These are phyloP conservation scores for Acleris laterana DNA, from an alignment of 2,888 invertebrate species.

Conservation along the genomic window DNA sequence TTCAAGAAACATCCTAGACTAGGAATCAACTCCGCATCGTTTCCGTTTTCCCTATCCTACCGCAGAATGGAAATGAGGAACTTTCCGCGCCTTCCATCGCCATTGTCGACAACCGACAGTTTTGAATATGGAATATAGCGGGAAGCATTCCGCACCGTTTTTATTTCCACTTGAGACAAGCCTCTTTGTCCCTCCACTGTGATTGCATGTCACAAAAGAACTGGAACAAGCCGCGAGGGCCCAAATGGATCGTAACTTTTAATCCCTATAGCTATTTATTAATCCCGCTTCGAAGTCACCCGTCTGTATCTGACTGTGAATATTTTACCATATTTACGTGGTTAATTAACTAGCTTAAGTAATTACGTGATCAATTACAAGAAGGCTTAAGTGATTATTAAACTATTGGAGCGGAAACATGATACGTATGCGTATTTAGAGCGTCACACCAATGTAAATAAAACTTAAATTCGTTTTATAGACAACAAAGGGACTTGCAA, in stretches of 20 bases:
- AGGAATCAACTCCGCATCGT: constrained; percentile 27
- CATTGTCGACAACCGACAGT: constrained; percentile 46
- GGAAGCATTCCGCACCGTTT: constrained; percentile 49
- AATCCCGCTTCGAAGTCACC: constrained; percentile 19
- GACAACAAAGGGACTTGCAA: not conserved
- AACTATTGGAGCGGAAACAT: constrained; percentile 20
- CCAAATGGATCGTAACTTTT: constrained; percentile 40
- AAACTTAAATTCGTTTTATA: no score
- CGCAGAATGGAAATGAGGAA: constrained; percentile 43
- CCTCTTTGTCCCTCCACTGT: constrained; percentile 48
- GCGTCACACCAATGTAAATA: constrained; percentile 2
- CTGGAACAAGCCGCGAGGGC: constrained; percentile 44
- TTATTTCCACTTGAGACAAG: constrained; percentile 55
- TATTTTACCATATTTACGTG: constrained; percentile 19
- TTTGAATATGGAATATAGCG: constrained; percentile 59
- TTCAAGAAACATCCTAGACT: constrained; percentile 35
- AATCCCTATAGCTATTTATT: constrained; percentile 15
- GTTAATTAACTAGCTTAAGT: constrained; percentile 21
- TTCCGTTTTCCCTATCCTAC: constrained; percentile 33
- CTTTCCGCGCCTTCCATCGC: constrained; percentile 44
- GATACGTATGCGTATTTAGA: constrained; percentile 10
- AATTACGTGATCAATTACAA: constrained; percentile 32
- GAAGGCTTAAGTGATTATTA: constrained; percentile 10
- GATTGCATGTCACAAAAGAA: constrained; percentile 50
- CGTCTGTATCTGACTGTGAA: not conserved